These are phyloP conservation scores for Brachypterus glaber DNA, from an alignment of 2,888 invertebrate genomes.

Conservation along the genomic window DNA sequence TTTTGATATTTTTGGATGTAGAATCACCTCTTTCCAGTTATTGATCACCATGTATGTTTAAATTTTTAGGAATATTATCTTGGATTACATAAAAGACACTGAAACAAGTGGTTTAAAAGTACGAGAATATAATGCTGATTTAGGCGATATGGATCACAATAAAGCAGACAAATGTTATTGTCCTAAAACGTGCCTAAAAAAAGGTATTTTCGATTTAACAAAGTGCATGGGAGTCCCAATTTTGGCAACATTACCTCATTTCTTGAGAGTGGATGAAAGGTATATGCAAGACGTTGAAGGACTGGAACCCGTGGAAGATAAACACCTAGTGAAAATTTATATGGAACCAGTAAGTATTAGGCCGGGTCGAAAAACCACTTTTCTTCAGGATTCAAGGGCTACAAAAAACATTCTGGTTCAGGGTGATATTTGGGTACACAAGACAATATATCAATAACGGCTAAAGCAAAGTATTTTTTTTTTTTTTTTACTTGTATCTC, in stretches of 20 bases:
- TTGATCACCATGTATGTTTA: too few species aligned
- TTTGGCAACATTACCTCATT: slow-evolving; percentile 70
- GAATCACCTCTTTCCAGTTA: too few species aligned
- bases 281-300: slow-evolving; percentile 47
- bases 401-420: too few species aligned
- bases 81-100: slow-evolving; percentile 49
- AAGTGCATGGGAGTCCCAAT: slow-evolving; percentile 65
- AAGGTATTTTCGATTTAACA: slow-evolving; percentile 60
- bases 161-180: slow-evolving; percentile 48
- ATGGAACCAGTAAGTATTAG: slow-evolving; percentile 61
- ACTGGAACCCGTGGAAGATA: slow-evolving; percentile 52
- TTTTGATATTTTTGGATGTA: too few species aligned
- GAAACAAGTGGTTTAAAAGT: slow-evolving; percentile 57
- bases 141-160: slow-evolving; percentile 56
- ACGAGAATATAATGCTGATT: slow-evolving; percentile 54
- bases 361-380: background rate
- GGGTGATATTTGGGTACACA: too few species aligned
- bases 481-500: too few species aligned
- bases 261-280: slow-evolving; percentile 49
- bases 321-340: slow-evolving; percentile 64
- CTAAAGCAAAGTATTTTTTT: too few species aligned
- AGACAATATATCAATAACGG: too few species aligned
- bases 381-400: background rate
- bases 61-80: slow-evolving; percentile 50
- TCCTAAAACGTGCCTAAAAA: slow-evolving; percentile 55